Base-by-base conservation (phyloP, 2,888 invertebrate species). In the Sialis lutaria region DNA sequence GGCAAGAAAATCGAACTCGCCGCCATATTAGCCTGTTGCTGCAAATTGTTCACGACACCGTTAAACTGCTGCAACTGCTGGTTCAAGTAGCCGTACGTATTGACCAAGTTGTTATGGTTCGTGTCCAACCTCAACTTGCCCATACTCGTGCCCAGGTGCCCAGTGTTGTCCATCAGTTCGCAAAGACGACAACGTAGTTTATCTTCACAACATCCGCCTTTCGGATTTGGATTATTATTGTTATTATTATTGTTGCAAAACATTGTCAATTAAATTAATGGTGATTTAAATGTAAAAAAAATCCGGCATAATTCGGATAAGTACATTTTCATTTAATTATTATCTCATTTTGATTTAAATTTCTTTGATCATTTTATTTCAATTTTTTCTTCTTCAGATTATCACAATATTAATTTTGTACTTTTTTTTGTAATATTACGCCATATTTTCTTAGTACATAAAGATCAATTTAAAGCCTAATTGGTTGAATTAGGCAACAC, bases 1-100 rank as follows among this genome's bases (percentile, higher is more conserved):
- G 70, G 70, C 56, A 70, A 61, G 58, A 70, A 64, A 53, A 73
- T 65, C 48, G 72, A 30, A 33, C 46, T 41, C 10, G 46, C 40
- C 9, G 40, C 33, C 33, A 41, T 41, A 10, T 30, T 37, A 9
- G 33, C 34, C 22, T 46, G 45, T 45, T 45, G 46, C 33, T 40
- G 40, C 8, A 40, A 33, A 10, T 37, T n/a, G 12, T 12, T 37
- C n/a, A 37, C 37, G 4, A 12, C 37, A n/a, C 32, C 32, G 30
- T 42, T 42, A 30, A 42, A 30, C 13, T 42, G 22, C 30, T 40
- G 34, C 35, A 9, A 34, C 33, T 35, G 33, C 12, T 35, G 34
- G 34, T 33, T 44, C 9, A 35, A 34, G 12, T 40, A 33, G 1
- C 22, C 33, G 31, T 12, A 13, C 40, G 22, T 34, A 34, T 13